Evolutionary conservation across 1,140 invertebrate species (phyloP), one percentile per base, ranked within the genome.

Genomic region (Magallana angulata): DNA sequence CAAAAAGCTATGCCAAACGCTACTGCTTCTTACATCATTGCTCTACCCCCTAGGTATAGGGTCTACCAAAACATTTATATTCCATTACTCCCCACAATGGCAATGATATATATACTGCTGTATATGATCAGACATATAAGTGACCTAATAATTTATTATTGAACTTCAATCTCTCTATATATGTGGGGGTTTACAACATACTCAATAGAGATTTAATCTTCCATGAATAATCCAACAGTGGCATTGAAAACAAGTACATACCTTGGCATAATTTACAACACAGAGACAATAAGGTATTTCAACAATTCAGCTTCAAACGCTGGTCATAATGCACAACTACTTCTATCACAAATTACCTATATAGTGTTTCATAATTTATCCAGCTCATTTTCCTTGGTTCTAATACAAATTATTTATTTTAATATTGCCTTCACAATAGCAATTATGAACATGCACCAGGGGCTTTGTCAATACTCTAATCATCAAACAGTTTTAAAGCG

Each of bases 121-220:
- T 76, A 76, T 76, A 30, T 76, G 68, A 76, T 76, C 11, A 76
- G 68, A 76, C 68, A 48, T 48, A 30, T 76, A 4, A 76, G 36
- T 48, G 36, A 76, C 68, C 68, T 76, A 76, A 36, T 7, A 76
- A 76, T 30, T 24, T 76, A 24, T 76, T 76, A 24, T 76, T 24
- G 36, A 76, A 76, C 68, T 76, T 76, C 68, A 76, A 30, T 76
- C 68, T 76, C 24, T 76, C 14, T 76, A 9, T 76, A 76, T 30
- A 76, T 76, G 68, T 30, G 24, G 12, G 8, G 24, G 24, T 76
- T 76, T 30, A 11, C 68, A 76, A 62, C 24, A 76, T 76, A 76
- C 68, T 76, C 68, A 24, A 36, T 12, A 76, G 2, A 24, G 68
- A 76, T 76, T 30, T 30, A 76, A 36, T 76, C 36, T 76, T 7